Evolutionary conservation across 2,113 vertebrate genomes (phyloP), one percentile per base, ranked within the genome.

Genomic region (Chascanopsetta lugubris): DNA sequence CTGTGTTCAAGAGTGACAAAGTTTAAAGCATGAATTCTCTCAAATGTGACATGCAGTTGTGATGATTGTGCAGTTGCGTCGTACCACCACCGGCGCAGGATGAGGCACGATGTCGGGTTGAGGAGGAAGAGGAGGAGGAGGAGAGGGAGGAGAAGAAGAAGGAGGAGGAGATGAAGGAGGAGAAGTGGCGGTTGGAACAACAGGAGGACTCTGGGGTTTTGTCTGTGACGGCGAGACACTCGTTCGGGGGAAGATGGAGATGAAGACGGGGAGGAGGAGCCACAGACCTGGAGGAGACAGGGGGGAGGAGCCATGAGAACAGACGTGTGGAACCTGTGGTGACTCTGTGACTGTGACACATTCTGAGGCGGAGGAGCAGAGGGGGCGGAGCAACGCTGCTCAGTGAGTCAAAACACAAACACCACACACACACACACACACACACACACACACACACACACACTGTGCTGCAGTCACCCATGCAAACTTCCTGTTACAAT

Each of bases 211-310:
- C 34, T 3, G 12, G 22, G 72, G 22, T 61, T 49, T 47, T 7
- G 26, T 79, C 63, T 26, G 62, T 13, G 77, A 61, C 8, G 17
- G 60, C 42, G 64, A 36, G 51, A 56, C 6, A 10, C 20, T 58
- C 66, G 38, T 36, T 60, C 9, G 42, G 50, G 80, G 65, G 29
- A 63, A 7, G 70, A 73, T 20, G 12, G 55, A 72, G 54, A 50
- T 30, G 55, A 84, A 50, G 26, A 77, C 51, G 36, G 70, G 85
- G 4, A 72, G 47, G 49, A 87, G 73, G 61, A 83, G 69, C 84
- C 85, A 87, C 56, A 88, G 6, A 66, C 85, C 88, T 88, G 78
- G 34, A 74, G 51, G 9, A 38, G 32, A 60, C 72, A 26, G 69
- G 24, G 48, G 64, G 36, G 34, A 2, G 25, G 9, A 0, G 22